Conservation (phyloP, 2,113 vertebrate species). For the Bagarius yarrelli region DNA sequence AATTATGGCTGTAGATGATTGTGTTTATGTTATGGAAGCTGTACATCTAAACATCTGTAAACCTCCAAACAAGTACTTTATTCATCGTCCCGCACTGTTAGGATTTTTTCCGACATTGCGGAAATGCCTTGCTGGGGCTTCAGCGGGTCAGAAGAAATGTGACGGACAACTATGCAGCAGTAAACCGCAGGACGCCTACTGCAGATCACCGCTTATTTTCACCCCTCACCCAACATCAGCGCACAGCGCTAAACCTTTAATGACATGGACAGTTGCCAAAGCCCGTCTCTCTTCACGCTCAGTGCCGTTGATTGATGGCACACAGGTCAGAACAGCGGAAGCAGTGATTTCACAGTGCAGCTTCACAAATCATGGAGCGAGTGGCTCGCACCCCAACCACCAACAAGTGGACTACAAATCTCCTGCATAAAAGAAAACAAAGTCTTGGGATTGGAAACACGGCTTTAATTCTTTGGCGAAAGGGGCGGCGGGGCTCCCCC, state of each 20-base stretch:
- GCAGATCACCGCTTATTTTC: conserved; percentile 34
- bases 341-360: conserved; percentile 47
- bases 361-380: conserved; percentile 41
- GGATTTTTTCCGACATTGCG: neutral
- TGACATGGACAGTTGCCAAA: conserved; percentile 26
- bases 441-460: conserved; percentile 28
- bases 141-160: conserved; percentile 25
- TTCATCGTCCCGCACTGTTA: conserved; percentile 16
- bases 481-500: conserved; percentile 31
- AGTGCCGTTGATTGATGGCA: conserved; percentile 48
- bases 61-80: conserved; percentile 21
- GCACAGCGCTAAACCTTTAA: conserved; percentile 10
- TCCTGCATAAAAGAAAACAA: conserved; percentile 46
- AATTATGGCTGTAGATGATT: neutral
- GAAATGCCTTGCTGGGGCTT: conserved; percentile 6
- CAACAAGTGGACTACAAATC: conserved; percentile 47
- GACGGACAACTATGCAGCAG: neutral
- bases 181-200: neutral
- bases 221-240: conserved; percentile 25
- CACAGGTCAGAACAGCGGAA: conserved; percentile 40
- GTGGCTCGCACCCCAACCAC: conserved; percentile 19
- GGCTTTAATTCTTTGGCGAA: conserved; percentile 49
- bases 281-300: conserved; percentile 34
- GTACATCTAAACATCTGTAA: too few relatives aligned
- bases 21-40: too few relatives aligned